These are phyloP conservation scores for Rhinichthys osculus DNA, from an alignment of 2,797 vertebrate genomes.

Conservation along the genomic window DNA sequence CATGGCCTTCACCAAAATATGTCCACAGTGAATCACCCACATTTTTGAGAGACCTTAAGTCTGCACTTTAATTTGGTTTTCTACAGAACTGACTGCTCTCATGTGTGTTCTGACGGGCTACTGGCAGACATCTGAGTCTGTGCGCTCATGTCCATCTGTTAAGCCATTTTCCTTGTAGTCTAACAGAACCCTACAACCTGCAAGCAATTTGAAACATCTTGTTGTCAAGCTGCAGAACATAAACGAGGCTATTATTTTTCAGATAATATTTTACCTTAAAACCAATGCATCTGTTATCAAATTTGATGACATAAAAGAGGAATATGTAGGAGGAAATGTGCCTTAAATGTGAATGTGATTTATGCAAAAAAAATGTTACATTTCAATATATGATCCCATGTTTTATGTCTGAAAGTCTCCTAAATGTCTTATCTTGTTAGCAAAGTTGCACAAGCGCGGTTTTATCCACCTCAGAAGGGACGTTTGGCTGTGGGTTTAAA, in stretches of 20 bases:
- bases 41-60: constrained; percentile 36
- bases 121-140: constrained; percentile 34
- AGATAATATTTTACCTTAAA: constrained; percentile 57
- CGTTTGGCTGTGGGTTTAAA: constrained; percentile 57
- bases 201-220: constrained; percentile 65
- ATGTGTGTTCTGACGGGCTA: constrained; percentile 18
- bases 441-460: constrained; percentile 53
- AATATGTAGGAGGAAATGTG: background rate
- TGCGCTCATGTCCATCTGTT: constrained; percentile 51
- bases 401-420: constrained; percentile 49
- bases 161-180: constrained; percentile 55
- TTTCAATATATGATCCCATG: background rate
- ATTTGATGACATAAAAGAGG: background rate
- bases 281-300: constrained; percentile 45
- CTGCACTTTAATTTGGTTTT: constrained; percentile 17
- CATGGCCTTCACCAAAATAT: constrained; percentile 21
- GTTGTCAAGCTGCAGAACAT: constrained; percentile 50
- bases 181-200: constrained; percentile 54
- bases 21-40: constrained; percentile 16
- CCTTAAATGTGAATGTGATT: background rate
- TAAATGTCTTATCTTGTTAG: constrained; percentile 54
- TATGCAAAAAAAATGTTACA: background rate
- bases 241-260: constrained; percentile 52
- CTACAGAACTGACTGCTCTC: background rate
- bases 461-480: constrained; percentile 63